Conservation (phyloP, 2,113 vertebrate genomes). For the Bos javanicus region DNA sequence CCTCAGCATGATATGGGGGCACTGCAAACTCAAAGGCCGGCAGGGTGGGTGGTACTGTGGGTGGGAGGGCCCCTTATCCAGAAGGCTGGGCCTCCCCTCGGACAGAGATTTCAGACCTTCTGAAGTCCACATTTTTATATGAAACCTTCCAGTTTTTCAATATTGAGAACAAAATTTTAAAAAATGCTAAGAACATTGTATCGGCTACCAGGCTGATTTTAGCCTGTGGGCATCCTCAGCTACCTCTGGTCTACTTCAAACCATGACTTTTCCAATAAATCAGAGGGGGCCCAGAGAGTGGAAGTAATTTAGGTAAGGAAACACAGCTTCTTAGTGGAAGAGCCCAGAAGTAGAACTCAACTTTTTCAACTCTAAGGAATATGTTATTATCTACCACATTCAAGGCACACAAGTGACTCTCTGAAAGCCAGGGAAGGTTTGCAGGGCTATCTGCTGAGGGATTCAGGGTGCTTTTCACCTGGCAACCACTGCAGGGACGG, state of each 20-base stretch:
- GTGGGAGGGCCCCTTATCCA: too few relatives aligned
- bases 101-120: background rate
- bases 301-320: background rate
- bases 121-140: background rate
- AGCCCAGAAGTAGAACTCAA: background rate
- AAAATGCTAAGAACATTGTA: background rate
- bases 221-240: background rate
- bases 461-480: background rate
- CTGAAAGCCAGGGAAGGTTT: background rate
- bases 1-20: background rate
- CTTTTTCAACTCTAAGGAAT: background rate
- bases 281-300: background rate
- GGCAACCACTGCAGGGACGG: background rate
- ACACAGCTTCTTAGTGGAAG: background rate
- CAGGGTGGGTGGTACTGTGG: fast-evolving
- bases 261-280: background rate
- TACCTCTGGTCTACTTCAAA: background rate
- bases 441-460: background rate
- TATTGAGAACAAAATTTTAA: background rate
- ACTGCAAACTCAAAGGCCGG: background rate
- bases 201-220: too few relatives aligned
- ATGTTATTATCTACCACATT: background rate
- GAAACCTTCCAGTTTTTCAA: background rate
- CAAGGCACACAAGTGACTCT: background rate
- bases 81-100: background rate